Base-by-base conservation (phyloP, 2,797 vertebrate species). In the Acestrorhynchus altus region DNA sequence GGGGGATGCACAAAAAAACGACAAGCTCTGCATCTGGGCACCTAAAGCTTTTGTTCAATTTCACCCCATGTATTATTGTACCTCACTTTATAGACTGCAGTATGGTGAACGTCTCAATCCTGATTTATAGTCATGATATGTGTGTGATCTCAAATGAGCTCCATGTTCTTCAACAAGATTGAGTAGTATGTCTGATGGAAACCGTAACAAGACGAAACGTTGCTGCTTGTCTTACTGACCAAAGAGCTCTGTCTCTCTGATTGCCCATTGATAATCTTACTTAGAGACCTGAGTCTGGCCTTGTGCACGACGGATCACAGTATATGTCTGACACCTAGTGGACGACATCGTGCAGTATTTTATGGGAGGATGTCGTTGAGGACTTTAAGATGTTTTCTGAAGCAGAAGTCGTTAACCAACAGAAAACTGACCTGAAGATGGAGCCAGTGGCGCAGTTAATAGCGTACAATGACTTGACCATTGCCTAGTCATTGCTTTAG, bases 281-380 rank as follows among this genome's bases (percentile, higher is more conserved):
- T 4, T 4, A 39, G 16, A 68, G 28, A 56, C 16, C 24, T 51
- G 28, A 31, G 24, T 40, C n/a, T 22, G 47, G 7, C 7, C n/a
- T 18, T 61, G 44, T 26, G 22, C 44, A 26, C 5, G 15, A 72
- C 12, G n/a, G 16, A 4, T 4, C 44, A 47, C 52, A 67, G 85
- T 89, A 64, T 84, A 88, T 40, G 82, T 74, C 75, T 83, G 89
- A 87, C 93, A 92, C 86, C 93, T 92, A 86, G 88, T 82, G 92
- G 87, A 4, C 59, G 69, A 46, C 49, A 35, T 16, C 9, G 7
- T 18, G 60, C 20, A 56, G 52, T 35, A 64, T 69, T 49, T 18
- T 18, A 18, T 13, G 46, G 42, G 7, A 16, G 4, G 15, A 16
- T n/a, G 42, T 66, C 5, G 16, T 15, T 24, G 22, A 47, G 22